These are phyloP conservation scores for Muscina levida DNA, from an alignment of 2,888 invertebrate species.

Conservation along the genomic window DNA sequence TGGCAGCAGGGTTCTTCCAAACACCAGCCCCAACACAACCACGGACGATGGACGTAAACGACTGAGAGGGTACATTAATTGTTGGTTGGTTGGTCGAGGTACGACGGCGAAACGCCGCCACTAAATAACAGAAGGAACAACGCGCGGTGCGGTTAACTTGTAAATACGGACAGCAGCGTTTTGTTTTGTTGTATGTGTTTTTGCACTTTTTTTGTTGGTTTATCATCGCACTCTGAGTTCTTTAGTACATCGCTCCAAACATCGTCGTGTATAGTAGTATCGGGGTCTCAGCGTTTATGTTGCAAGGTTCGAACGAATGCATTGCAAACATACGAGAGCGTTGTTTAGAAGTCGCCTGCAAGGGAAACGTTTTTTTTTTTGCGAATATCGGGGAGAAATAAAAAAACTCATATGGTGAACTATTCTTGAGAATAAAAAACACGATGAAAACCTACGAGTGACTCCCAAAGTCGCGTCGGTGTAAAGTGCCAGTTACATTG, in stretches of 20 bases:
- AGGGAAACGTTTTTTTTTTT: neutral
- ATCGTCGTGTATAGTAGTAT: neutral
- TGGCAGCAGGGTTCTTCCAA: slow-evolving; percentile 5
- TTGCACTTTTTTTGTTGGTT: neutral
- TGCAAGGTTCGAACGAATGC: slow-evolving; percentile 56
- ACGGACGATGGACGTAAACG: slow-evolving; percentile 50
- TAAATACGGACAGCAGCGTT: slow-evolving; percentile 53
- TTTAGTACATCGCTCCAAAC: slow-evolving; percentile 20
- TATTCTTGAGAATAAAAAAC: slow-evolving; percentile 24
- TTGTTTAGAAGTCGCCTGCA: slow-evolving; percentile 50
- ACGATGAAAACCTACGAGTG: slow-evolving; percentile 12
- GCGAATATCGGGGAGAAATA: neutral
- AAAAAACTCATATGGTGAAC: too few species aligned
- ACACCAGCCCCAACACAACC: slow-evolving; percentile 41
- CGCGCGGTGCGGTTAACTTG: slow-evolving; percentile 58
- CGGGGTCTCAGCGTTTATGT: slow-evolving; percentile 48
- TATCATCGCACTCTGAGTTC: neutral
- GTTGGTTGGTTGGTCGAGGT: slow-evolving; percentile 35
- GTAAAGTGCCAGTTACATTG: slow-evolving; percentile 39
- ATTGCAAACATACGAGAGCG: slow-evolving; percentile 28
- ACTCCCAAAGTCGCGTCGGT: slow-evolving; percentile 40
- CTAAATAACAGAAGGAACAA: neutral
- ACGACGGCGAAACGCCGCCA: slow-evolving; percentile 38
- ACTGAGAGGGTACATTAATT: slow-evolving; percentile 10
- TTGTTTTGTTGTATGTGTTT: slow-evolving; percentile 39